Evolutionary conservation across 2,797 vertebrate species (phyloP).

Genomic region (Furcifer pardalis): DNA sequence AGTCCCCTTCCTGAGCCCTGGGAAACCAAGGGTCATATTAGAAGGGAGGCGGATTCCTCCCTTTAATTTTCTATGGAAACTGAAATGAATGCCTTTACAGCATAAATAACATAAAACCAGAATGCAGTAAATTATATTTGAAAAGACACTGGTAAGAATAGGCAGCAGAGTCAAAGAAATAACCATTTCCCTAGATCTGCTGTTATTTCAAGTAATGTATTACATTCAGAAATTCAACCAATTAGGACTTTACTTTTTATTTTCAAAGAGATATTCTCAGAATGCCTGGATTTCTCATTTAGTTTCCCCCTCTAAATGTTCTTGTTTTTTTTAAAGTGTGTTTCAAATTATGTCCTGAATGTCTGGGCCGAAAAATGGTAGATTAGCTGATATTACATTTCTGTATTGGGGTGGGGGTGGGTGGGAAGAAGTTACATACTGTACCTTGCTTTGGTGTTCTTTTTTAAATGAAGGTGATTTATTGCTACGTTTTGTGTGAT

Average conservation of each 20-base stretch:
- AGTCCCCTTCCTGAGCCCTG: neutral
- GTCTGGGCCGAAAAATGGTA: neutral
- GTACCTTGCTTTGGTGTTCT: neutral
- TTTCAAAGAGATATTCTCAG: constrained; percentile 2
- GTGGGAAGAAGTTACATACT: neutral
- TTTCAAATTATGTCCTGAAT: constrained; percentile 26
- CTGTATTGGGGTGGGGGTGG: neutral
- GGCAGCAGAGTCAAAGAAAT: neutral
- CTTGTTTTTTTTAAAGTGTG: constrained; percentile 21
- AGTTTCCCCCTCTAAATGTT: constrained; percentile 22
- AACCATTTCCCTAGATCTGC: neutral
- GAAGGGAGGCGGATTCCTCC: neutral
- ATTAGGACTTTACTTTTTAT: neutral
- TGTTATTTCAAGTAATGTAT: neutral
- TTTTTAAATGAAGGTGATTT: neutral
- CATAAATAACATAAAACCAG: neutral
- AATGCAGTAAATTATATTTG: neutral
- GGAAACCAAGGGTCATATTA: neutral
- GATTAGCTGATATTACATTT: constrained; percentile 8
- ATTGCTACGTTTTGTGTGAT: no score
- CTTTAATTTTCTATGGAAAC: neutral
- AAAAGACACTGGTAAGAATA: neutral
- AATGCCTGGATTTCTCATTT: neutral
- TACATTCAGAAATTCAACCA: neutral
- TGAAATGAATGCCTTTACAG: neutral